Evolutionary conservation across 1,140 invertebrate species (phyloP), one percentile per base, ranked within the genome.

Genomic region (Drosophila nebulosa): DNA sequence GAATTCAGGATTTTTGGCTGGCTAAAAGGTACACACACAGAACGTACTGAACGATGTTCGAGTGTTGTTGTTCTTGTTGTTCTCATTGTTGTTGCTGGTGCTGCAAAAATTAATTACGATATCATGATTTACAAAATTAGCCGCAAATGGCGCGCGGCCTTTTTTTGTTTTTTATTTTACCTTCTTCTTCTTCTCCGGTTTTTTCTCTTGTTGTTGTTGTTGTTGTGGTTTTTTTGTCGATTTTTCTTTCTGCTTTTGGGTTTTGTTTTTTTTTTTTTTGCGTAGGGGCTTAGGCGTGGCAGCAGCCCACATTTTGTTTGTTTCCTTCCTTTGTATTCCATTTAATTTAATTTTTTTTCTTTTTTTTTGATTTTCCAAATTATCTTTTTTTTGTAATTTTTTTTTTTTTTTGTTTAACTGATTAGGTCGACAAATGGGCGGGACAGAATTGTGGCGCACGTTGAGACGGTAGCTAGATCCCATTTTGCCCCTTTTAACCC

Each of bases 41-140:
- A 30, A 30, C 27, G n/a, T n/a, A 32, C 1, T 0, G n/a, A 26
- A 46, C 35, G 10, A 12, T 58, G 24, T 58, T 27, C n/a, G 53
- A 27, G n/a, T 27, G 36, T 65, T 24, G n/a, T n/a, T n/a, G n/a
- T n/a, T n/a, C n/a, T 22, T 21, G 46, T n/a, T 50, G 42, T 50
- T 22, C 22, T 35, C 27, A 51, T 14, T 63, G 46, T 77, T 65
- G 60, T 51, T 74, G 65, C 69, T 71, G 72, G 55, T 70, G 70
- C 80, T 85, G 81, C 81, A 86, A 86, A 86, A 86, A 86, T 86
- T 86, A 86, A 86, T 86, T 86, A 86, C 83, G 81, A 86, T 86
- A 86, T 86, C 81, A 86, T 86, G 81, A 86, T 86, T 86, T 86
- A 86, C 81, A 86, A 88, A 86, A 86, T 86, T 86, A 86, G 81